These are phyloP conservation scores for Sinhomidia bicolor DNA, from an alignment of 2,888 invertebrate genomes.

Conservation along the genomic window DNA sequence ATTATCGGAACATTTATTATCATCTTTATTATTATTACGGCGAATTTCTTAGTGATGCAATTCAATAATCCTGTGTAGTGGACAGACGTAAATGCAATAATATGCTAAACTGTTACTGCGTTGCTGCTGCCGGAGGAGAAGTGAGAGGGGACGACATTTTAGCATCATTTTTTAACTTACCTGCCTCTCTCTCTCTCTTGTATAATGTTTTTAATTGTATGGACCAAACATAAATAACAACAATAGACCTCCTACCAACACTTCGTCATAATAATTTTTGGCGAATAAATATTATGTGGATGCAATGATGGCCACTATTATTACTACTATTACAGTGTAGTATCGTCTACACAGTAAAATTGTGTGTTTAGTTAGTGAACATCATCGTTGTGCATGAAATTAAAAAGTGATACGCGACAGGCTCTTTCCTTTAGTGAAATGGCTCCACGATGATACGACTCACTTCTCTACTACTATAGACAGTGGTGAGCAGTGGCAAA, in stretches of 20 bases:
- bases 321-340: not conserved
- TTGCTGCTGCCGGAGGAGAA: constrained; percentile 13
- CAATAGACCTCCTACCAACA: constrained; percentile 41
- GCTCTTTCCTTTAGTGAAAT: constrained; percentile 43
- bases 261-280: constrained; percentile 35
- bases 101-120: not conserved
- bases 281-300: not conserved
- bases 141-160: not conserved
- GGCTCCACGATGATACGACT: constrained; percentile 1
- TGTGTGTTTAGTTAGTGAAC: not conserved
- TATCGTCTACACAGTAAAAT: not conserved
- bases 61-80: constrained; percentile 8
- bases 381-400: not conserved
- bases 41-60: constrained; percentile 39
- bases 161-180: not conserved
- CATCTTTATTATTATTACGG: constrained; percentile 26
- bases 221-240: not conserved
- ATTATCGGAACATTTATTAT: constrained; percentile 42
- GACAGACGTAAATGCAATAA: not conserved
- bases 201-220: constrained; percentile 25
- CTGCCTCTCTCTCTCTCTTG: constrained; percentile 4
- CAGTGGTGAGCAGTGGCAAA: constrained; percentile 48
- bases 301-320: not conserved
- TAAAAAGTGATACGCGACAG: constrained; percentile 11
- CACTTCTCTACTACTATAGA: not conserved